Conservation (phyloP, 2,113 vertebrate genomes). For the Spilogale gracilis region DNA sequence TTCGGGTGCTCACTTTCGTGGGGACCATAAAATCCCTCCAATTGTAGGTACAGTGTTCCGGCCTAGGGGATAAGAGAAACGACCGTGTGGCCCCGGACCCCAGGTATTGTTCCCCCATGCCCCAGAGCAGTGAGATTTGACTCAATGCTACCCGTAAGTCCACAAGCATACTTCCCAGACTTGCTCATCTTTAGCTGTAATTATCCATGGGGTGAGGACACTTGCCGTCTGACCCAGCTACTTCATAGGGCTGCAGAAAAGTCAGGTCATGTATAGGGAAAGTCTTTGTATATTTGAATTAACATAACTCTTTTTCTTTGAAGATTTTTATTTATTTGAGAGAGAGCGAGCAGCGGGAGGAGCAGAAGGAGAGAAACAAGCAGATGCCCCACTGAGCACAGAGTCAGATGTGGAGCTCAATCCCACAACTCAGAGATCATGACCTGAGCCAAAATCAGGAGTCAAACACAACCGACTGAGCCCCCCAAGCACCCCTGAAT, state of each 20-base stretch:
- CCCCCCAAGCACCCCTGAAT: neutral
- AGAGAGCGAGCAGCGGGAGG: neutral
- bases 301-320: neutral
- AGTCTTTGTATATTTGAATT: neutral
- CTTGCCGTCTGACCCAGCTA: too few relatives aligned
- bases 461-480: neutral
- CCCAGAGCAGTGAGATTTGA: neutral
- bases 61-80: neutral
- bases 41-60: neutral
- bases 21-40: neutral
- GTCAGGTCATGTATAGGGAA: neutral
- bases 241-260: neutral
- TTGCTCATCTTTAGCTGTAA: neutral
- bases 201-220: neutral
- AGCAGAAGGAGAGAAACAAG: neutral
- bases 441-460: neutral
- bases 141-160: too few relatives aligned
- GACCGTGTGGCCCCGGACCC: neutral
- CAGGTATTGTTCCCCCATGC: neutral
- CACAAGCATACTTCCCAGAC: neutral
- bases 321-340: neutral
- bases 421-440: neutral
- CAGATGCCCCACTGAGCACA: neutral
- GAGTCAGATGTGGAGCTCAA: accelerated
- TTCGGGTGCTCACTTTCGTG: neutral